phyloP scores from a whole-genome alignment of 2,113 vertebrate genomes.

The Psilopogon haemacephalus region DNA sequence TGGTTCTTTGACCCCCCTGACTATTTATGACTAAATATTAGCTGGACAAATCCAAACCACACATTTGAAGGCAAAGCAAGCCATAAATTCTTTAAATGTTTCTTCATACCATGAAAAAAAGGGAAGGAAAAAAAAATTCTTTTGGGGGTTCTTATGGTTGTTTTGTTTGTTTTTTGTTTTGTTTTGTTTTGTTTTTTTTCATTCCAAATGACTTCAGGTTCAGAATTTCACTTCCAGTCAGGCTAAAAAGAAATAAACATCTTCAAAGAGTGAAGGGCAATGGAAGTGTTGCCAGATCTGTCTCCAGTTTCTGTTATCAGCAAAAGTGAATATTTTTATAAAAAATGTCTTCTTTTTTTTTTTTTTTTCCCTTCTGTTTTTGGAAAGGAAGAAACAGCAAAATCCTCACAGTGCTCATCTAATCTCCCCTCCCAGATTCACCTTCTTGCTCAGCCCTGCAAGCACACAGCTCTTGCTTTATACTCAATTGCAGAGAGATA shows the following conservation, averaged over 20 bases:
- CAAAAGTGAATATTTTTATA: not conserved
- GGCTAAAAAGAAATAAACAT: not conserved
- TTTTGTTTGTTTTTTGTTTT: no score
- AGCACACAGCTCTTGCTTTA: no score
- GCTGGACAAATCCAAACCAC: not conserved
- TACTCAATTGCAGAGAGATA: no score
- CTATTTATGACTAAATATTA: not conserved
- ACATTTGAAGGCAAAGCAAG: not conserved
- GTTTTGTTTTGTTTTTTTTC: not conserved
- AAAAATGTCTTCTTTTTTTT: not conserved
- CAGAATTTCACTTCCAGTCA: not conserved
- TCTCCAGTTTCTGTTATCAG: not conserved
- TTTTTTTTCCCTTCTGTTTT: not conserved
- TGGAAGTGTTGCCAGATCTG: not conserved
- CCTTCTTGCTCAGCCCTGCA: not conserved
- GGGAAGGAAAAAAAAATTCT: no score
- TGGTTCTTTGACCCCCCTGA: not conserved
- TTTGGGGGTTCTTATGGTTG: rapidly evolving
- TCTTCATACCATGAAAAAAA: not conserved
- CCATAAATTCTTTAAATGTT: not conserved
- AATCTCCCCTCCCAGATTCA: not conserved
- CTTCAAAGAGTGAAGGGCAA: not conserved
- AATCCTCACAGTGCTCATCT: not conserved
- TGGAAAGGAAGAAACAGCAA: not conserved
- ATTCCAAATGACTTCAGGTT: not conserved